phyloP scores from a whole-genome alignment of 2,113 vertebrate genomes.

The Dipodomys spectabilis region DNA sequence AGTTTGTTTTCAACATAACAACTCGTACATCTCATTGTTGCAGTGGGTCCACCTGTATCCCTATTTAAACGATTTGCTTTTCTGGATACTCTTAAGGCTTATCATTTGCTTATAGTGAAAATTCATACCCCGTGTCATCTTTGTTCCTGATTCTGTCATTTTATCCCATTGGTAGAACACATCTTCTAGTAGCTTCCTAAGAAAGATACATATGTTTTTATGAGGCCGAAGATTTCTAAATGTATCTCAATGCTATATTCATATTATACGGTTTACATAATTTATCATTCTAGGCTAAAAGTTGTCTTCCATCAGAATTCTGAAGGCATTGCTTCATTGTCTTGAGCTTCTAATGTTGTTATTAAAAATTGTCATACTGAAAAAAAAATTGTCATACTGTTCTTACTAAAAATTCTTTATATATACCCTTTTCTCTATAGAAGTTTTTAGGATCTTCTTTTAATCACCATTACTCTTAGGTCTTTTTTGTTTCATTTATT shows the following conservation, averaged over 20 bases:
- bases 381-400: neutral
- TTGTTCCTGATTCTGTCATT: slow-evolving; percentile 15
- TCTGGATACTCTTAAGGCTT: neutral
- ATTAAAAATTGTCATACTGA: neutral
- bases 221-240: slow-evolving; percentile 20
- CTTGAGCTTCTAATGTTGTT: slow-evolving; percentile 32
- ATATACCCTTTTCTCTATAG: neutral
- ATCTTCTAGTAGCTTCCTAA: neutral
- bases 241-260: neutral
- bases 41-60: too few relatives aligned
- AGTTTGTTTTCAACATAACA: too few relatives aligned
- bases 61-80: too few relatives aligned
- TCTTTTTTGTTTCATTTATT: slow-evolving; percentile 42
- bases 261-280: neutral
- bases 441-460: neutral
- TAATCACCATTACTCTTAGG: slow-evolving; percentile 21
- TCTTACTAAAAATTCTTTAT: slow-evolving; percentile 12
- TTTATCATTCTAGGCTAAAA: slow-evolving; percentile 29
- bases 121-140: neutral
- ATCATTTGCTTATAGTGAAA: neutral
- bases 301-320: slow-evolving; percentile 31
- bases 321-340: slow-evolving; percentile 1
- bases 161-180: neutral
- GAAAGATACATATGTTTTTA: neutral
- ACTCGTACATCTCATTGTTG: too few relatives aligned